These are phyloP conservation scores for Pitangus sulphuratus DNA, from an alignment of 2,797 vertebrate species.

Conservation along the genomic window DNA sequence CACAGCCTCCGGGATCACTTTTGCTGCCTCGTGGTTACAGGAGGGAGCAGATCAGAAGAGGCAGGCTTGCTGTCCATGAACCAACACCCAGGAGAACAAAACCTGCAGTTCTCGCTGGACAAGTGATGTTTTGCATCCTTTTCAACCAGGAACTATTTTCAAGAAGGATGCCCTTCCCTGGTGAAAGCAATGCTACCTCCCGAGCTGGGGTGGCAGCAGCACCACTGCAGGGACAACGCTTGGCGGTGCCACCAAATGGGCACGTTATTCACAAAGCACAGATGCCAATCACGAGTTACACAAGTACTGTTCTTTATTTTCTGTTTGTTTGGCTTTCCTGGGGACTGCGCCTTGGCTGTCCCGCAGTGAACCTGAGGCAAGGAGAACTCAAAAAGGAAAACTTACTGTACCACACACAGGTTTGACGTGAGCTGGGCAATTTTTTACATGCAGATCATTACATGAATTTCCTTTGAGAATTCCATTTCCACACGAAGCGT, in stretches of 20 bases:
- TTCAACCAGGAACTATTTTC: background rate
- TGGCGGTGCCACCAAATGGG: background rate
- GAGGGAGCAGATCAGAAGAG: background rate
- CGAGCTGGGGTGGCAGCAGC: background rate
- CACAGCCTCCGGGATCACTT: accelerated
- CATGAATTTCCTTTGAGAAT: background rate
- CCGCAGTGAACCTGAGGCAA: background rate
- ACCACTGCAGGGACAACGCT: accelerated
- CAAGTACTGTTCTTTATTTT: constrained; percentile 51
- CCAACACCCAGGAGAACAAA: background rate
- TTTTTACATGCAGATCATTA: background rate
- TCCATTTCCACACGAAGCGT: background rate
- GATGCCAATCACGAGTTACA: background rate
- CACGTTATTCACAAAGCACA: background rate
- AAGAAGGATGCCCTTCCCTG: background rate
- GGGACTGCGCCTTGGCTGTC: background rate
- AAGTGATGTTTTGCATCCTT: background rate
- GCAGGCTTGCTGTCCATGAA: background rate
- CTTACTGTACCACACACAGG: background rate
- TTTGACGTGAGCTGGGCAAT: background rate
- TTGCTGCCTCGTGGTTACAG: background rate
- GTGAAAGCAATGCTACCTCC: accelerated
- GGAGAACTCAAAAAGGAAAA: background rate
- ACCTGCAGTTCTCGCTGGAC: background rate
- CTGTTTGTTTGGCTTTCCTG: background rate